phyloP scores from a whole-genome alignment of 2,113 vertebrate genomes.

The Pica pica region DNA sequence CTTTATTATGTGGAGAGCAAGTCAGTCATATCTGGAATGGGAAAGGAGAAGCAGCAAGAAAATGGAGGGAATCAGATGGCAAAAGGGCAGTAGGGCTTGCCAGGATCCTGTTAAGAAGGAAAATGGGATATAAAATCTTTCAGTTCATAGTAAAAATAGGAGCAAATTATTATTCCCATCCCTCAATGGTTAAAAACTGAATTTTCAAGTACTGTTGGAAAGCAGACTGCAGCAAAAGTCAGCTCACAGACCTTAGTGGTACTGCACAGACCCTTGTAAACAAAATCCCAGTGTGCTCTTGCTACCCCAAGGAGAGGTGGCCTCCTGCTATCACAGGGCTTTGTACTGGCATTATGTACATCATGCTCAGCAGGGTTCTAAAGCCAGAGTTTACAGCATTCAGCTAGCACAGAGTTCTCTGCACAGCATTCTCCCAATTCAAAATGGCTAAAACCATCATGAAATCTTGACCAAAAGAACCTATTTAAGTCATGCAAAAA shows the following conservation, averaged over 20 bases:
- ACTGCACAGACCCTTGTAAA: neutral
- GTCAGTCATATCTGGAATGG: neutral
- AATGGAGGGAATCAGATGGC: neutral
- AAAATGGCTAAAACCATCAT: neutral
- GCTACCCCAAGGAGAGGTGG: neutral
- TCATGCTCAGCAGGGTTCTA: neutral
- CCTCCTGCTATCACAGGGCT: neutral
- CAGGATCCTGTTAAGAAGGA: neutral
- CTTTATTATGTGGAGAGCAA: neutral
- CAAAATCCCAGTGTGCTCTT: neutral
- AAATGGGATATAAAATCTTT: neutral
- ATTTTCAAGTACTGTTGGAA: neutral
- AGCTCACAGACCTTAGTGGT: neutral
- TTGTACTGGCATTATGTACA: fast-evolving
- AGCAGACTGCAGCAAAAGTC: neutral
- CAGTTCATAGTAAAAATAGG: neutral
- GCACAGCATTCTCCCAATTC: neutral
- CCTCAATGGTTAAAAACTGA: neutral
- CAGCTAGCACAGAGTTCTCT: neutral
- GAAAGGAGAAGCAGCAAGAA: neutral
- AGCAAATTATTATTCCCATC: neutral
- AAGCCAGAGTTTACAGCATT: neutral
- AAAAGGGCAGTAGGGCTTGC: neutral
- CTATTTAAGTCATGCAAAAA: neutral
- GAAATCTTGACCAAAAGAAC: neutral